Base-by-base conservation (phyloP, 1,140 invertebrate genomes). In the Apocrypta bakeri region DNA sequence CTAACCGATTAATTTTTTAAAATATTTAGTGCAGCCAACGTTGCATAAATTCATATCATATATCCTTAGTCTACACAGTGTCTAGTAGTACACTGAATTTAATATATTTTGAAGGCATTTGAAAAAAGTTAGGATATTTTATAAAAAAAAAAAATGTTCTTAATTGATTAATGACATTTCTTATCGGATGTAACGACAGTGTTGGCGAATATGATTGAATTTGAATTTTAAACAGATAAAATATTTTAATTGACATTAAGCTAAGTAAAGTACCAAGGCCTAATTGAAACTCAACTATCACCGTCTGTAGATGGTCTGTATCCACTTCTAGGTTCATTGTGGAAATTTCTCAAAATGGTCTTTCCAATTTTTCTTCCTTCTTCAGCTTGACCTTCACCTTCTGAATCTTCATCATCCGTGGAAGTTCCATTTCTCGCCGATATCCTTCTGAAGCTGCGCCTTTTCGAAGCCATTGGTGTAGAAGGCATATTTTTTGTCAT, bases 361-460 rank as follows among this genome's bases (percentile, higher is more conserved):
- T 75, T 86, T 48, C 85, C 85, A 2, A 73, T 73, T 21, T 48
- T 33, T 63, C 56, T 66, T 17, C 9, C 74, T 27, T 64, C 61
- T 0, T 21, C 68, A 64, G 1, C 61, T 31, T 9, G 21, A 40
- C 37, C 66, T 25, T 80, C 42, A 11, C 74, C 17, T n/a, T 92
- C 90, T 0, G 91, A 92, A 84, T 91, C 90, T 75, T 92, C 91
- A 74, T 92, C 91, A 64, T 92, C 91, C 1, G 89, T 91, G 1
- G 90, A 90, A 14, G 74, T 89, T 33, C 24, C 87, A 80, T 82
- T 84, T 69, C 12, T 75, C 56, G 72, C 24, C 48, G 81, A 76
- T 9, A 77, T 4, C 14, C 24, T 64, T 25, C 48, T 85, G n/a
- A 29, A 84, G 25, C 33, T 21, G 61, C 21, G 48, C 21, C 61